These are phyloP conservation scores for Pyrocephalus nanus DNA, from an alignment of 2,797 vertebrate genomes.

Conservation along the genomic window DNA sequence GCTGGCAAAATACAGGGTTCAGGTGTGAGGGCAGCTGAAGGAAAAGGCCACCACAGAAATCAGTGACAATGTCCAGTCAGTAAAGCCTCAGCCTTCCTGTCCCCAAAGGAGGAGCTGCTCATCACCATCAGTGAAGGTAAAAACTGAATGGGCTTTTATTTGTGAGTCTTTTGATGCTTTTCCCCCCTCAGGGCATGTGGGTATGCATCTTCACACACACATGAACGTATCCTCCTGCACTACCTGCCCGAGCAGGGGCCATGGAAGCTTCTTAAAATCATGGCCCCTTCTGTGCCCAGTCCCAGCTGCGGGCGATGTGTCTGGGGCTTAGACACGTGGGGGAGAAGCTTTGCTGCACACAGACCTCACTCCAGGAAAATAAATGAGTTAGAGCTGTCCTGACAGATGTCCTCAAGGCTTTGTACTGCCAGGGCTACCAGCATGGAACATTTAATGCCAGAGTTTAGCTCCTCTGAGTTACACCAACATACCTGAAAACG, in stretches of 20 bases:
- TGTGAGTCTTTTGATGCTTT: background rate
- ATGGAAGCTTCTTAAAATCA: background rate
- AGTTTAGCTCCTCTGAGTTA: background rate
- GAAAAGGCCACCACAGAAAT: background rate
- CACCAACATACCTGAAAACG: background rate
- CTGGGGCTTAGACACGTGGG: fast-evolving
- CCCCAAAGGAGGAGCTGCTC: background rate
- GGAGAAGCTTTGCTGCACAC: background rate
- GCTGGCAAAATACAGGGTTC: background rate
- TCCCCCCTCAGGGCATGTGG: fast-evolving
- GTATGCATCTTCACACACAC: background rate
- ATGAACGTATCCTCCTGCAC: too few relatives aligned
- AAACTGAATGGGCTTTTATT: background rate
- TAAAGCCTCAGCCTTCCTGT: background rate
- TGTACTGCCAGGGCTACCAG: background rate
- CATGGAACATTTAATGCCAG: background rate
- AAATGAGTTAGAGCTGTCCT: background rate
- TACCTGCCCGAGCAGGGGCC: background rate
- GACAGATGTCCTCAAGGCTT: background rate
- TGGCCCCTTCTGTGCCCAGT: fast-evolving
- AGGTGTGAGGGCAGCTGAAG: too few relatives aligned
- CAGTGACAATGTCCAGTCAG: too few relatives aligned
- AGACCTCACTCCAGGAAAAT: background rate
- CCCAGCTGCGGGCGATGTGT: background rate
- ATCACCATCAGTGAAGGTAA: fast-evolving